phyloP scores from a whole-genome alignment of 2,113 vertebrate genomes.

The Hippocampus comes region DNA sequence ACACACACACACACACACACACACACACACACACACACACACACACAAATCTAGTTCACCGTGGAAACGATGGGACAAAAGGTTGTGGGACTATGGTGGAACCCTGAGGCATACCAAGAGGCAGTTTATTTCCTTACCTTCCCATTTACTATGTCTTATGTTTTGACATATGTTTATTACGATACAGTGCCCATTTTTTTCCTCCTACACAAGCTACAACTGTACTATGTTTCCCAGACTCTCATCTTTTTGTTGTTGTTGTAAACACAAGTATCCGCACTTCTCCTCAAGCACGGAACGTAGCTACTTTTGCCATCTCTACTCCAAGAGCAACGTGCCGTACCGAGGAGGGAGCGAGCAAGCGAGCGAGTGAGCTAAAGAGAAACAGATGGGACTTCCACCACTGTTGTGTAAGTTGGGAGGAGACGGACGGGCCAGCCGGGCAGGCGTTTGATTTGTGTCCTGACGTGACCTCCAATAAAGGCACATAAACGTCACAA shows the following conservation, averaged over 20 bases:
- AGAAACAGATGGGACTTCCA: slow-evolving; percentile 62
- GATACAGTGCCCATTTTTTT: neutral
- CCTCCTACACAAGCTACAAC: neutral
- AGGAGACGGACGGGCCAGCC: slow-evolving; percentile 28
- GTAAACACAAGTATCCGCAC: neutral
- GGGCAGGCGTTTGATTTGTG: slow-evolving; percentile 37
- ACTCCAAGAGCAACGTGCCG: neutral
- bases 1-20: too few species aligned
- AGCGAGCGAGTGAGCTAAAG: slow-evolving; percentile 32
- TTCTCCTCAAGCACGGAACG: neutral
- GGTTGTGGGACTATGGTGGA: too few species aligned
- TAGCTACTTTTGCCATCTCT: neutral
- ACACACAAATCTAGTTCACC: too few species aligned
- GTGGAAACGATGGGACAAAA: too few species aligned
- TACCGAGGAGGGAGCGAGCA: neutral
- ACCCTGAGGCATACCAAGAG: neutral
- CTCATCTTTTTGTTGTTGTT: neutral
- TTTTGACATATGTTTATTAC: neutral
- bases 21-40: too few species aligned
- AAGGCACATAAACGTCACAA: too few species aligned
- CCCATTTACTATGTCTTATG: neutral
- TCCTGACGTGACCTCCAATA: slow-evolving; percentile 53
- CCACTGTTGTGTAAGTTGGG: slow-evolving; percentile 47
- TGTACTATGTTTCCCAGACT: neutral
- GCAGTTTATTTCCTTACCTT: neutral